Evolutionary conservation across 2,888 invertebrate genomes (phyloP).

Genomic region (Sinodicranocentrus sp.): DNA sequence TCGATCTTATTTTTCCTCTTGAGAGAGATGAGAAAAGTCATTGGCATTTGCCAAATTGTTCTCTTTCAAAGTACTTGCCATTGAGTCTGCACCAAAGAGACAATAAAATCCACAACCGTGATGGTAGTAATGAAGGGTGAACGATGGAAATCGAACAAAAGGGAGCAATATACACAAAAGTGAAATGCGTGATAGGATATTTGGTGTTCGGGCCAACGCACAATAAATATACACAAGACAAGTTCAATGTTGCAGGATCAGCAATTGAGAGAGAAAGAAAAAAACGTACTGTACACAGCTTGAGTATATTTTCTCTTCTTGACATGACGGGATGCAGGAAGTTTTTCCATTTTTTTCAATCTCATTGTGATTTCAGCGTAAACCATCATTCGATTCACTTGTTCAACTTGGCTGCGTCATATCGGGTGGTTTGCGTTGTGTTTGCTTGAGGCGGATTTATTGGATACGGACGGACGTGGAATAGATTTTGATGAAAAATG

Average conservation of each 20-base stretch:
- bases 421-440: not conserved
- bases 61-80: too few relatives aligned
- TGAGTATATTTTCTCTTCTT: too few relatives aligned
- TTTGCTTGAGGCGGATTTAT: conserved; percentile 35
- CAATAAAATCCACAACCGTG: too few relatives aligned
- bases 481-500: conserved; percentile 53
- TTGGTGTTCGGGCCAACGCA: conserved; percentile 10
- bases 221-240: conserved; percentile 22
- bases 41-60: conserved; percentile 30
- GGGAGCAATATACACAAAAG: not conserved
- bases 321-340: conserved; percentile 13
- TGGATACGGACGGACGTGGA: conserved; percentile 8
- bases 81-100: too few relatives aligned
- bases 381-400: conserved; percentile 49
- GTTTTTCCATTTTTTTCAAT: conserved; percentile 36
- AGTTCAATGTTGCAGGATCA: conserved; percentile 52
- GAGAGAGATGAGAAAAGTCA: not conserved
- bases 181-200: conserved; percentile 28
- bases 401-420: conserved; percentile 24
- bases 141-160: conserved; percentile 31
- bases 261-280: too few relatives aligned
- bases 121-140: conserved; percentile 39
- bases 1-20: not conserved
- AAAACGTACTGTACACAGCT: too few relatives aligned
- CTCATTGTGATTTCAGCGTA: conserved; percentile 42